phyloP scores from a whole-genome alignment of 2,797 vertebrate genomes.

The Geotrypetes seraphini region DNA sequence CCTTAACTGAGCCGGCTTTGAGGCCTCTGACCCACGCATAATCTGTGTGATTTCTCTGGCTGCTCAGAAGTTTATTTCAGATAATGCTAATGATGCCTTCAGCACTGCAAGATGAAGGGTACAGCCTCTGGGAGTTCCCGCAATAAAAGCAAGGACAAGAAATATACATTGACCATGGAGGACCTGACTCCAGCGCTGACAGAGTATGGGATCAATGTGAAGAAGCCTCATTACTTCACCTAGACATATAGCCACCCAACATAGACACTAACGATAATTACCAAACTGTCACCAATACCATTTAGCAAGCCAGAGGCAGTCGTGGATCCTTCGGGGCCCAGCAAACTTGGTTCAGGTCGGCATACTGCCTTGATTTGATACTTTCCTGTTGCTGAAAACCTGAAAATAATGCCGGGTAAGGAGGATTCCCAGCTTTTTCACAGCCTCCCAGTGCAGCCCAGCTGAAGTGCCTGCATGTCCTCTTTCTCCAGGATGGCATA shows the following conservation, averaged over 20 bases:
- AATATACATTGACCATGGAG: conserved; percentile 96
- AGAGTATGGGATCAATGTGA: conserved; percentile 92
- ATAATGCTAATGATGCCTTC: conserved; percentile 94
- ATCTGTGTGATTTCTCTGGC: conserved; percentile 91
- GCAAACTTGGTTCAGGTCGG: too few relatives aligned
- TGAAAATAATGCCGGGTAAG: too few relatives aligned
- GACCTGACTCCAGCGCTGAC: conserved; percentile 83
- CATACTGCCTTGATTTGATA: too few relatives aligned
- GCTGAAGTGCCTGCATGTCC: too few relatives aligned
- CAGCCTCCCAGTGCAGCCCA: too few relatives aligned
- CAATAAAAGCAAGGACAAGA: conserved; percentile 96
- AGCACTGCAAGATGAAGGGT: conserved; percentile 98
- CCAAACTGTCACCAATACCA: too few relatives aligned
- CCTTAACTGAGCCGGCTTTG: conserved; percentile 89
- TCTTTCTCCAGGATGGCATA: too few relatives aligned
- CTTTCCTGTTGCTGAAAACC: too few relatives aligned
- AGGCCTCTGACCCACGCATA: conserved; percentile 93
- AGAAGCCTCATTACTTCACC: conserved; percentile 94
- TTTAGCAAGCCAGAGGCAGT: too few relatives aligned
- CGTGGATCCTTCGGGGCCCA: too few relatives aligned
- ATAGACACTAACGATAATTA: too few relatives aligned
- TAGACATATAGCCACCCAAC: conserved; percentile 37
- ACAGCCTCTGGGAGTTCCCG: conserved; percentile 89
- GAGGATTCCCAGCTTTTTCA: too few relatives aligned
- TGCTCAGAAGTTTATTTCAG: conserved; percentile 95